Conservation (phyloP, 2,888 invertebrate species). For the Chrysotoxum bicinctum region DNA sequence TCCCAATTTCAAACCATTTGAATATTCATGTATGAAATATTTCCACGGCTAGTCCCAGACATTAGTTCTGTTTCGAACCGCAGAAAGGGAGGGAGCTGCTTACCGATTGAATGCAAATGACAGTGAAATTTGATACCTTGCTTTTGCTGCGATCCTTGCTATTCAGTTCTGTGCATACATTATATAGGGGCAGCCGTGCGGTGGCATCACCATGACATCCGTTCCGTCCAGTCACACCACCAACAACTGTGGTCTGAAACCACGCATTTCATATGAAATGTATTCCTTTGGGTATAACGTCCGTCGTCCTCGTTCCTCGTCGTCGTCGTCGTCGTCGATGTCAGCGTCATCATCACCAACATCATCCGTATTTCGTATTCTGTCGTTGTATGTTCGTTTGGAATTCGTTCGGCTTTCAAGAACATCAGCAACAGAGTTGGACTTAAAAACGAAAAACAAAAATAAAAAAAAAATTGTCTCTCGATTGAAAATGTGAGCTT, state of each 20-base stretch:
- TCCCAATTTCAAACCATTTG: constrained; percentile 34
- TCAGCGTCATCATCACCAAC: constrained; percentile 22
- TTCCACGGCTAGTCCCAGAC: constrained; percentile 13
- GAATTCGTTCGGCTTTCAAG: constrained; percentile 35
- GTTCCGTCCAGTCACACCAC: constrained; percentile 29
- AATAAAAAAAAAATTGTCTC: constrained; percentile 6
- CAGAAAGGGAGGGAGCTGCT: constrained; percentile 56
- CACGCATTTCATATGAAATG: constrained; percentile 64
- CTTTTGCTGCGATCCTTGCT: constrained; percentile 48
- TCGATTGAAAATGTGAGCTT: constrained; percentile 33
- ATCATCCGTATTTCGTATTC: constrained; percentile 21
- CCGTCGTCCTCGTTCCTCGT: constrained; percentile 33
- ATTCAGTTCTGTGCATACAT: background rate
- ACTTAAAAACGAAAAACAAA: background rate
- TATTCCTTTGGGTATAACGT: constrained; percentile 40
- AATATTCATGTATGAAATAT: constrained; percentile 54
- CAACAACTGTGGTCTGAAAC: constrained; percentile 62
- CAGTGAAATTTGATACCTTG: constrained; percentile 64
- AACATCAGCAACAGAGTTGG: constrained; percentile 44
- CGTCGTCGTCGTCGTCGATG: background rate
- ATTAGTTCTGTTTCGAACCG: constrained; percentile 13
- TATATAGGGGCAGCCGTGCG: constrained; percentile 21
- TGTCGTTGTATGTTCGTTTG: constrained; percentile 21
- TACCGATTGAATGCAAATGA: constrained; percentile 64
- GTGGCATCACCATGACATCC: constrained; percentile 36